Base-by-base conservation (phyloP, 2,113 vertebrate species). In the Xiphias gladius region DNA sequence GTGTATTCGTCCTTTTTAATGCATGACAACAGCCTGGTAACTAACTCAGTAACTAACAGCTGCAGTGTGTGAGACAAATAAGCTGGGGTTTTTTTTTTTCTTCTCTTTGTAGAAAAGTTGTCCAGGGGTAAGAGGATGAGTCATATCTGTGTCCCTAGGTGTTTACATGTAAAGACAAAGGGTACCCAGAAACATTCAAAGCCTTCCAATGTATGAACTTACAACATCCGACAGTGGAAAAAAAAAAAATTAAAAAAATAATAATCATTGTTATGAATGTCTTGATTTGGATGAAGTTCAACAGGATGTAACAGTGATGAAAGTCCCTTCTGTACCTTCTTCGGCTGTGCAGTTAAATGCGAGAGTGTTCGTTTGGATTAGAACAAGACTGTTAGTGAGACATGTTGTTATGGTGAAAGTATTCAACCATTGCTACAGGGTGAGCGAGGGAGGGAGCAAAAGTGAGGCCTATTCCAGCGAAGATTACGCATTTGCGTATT, bases 101-200 rank as follows among this genome's bases (percentile, higher is more conserved):
- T 19, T 2, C 16, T 22, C 28, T 41, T 1, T 7, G 16, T 16
- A 20, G 39, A 35, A 55, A 74, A 37, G 35, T 64, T 46, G 20
- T 32, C 9, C 2, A 14, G 35, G 58, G 19, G 71, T 69, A 71
- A 24, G 32, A 64, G 17, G 24, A 73, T 22, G 55, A 30, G 43
- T 77, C 52, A 32, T 28, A 41, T 76, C 19, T 62, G 62, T 4
- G 37, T 48, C 16, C 14, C 52, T 1, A 0, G 1, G 68, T 59
- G 83, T 92, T 86, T 77, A 82, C 58, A 59, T 58, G 24, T 30
- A 10, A 80, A 80, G 57, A 50, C 32, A 72, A 67, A 73, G n/a
- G 17, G 41, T 1, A 63, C 26, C 6, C 2, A 41, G 20, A 37
- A 26, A 61, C 14, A n/a, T 4, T 2, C 11, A 35, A 19, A 30